Percentiles rank a stretch among this genome's conserved stretches.
Conservation (phyloP, 2,797 vertebrate genomes). For the Clarias pachynema region DNA sequence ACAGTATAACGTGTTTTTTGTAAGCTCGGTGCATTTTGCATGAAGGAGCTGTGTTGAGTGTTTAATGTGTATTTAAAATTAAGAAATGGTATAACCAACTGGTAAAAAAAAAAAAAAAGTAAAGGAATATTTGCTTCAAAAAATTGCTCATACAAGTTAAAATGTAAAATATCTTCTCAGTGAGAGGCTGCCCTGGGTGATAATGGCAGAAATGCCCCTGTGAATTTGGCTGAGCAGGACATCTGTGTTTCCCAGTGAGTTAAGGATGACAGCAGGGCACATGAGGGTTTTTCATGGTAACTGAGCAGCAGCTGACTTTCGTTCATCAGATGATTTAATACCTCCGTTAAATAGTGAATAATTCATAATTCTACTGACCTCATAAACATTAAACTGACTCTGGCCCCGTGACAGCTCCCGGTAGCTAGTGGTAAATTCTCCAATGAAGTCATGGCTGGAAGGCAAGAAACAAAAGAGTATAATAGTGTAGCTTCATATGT, state of each 20-base stretch:
- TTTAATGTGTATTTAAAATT: no score
- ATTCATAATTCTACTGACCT: conserved; percentile 72
- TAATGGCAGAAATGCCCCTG: not conserved
- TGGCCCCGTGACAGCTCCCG: conserved; percentile 88
- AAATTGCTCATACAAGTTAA: not conserved
- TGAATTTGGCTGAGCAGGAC: not conserved
- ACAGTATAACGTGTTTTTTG: no score
- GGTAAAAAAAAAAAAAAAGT: no score
- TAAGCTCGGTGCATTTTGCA: no score
- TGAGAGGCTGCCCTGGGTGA: not conserved
- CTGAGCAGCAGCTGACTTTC: not conserved
- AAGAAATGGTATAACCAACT: no score
- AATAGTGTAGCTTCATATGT: not conserved
- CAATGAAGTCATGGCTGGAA: conserved; percentile 92
- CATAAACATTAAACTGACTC: conserved; percentile 85
- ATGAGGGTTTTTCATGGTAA: not conserved
- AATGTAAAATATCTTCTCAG: not conserved
- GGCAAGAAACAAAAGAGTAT: conserved; percentile 43
- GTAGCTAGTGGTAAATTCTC: conserved; percentile 92
- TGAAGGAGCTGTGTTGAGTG: no score
- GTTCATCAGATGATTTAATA: not conserved
- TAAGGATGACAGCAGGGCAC: not conserved
- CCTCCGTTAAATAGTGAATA: conserved; percentile 6
- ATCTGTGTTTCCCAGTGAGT: not conserved
- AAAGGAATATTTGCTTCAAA: not conserved